phyloP scores from a whole-genome alignment of 2,797 vertebrate genomes.

The Tinamus major region DNA sequence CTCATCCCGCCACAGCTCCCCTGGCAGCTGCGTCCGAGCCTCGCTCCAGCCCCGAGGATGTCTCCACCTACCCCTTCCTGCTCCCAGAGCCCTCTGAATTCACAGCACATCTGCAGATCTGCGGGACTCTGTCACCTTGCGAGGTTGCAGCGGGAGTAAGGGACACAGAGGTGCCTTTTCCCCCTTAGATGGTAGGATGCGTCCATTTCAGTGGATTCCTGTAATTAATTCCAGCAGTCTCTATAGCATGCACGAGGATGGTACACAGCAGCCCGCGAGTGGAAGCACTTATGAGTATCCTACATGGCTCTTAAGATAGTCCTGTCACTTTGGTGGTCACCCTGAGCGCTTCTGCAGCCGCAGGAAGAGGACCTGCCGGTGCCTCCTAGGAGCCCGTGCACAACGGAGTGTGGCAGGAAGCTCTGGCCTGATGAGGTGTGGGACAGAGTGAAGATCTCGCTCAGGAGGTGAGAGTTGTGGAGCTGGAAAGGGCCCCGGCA shows the following conservation, averaged over 20 bases:
- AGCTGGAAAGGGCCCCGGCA: neutral
- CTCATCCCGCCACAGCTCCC: neutral
- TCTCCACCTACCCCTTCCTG: constrained; percentile 67
- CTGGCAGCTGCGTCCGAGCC: constrained; percentile 45
- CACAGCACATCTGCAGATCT: constrained; percentile 11
- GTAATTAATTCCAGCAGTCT: neutral
- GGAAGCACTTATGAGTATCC: neutral
- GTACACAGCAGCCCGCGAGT: neutral
- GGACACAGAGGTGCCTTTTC: neutral
- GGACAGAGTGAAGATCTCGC: neutral
- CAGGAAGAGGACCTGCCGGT: neutral
- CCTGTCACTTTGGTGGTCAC: rapidly evolving
- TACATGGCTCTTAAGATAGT: neutral
- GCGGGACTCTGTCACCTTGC: constrained; percentile 1
- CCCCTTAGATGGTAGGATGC: neutral
- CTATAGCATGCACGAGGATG: rapidly evolving
- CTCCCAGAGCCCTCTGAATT: neutral
- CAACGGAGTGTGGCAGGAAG: neutral
- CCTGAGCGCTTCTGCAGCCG: neutral
- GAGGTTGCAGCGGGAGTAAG: neutral
- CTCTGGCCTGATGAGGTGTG: neutral
- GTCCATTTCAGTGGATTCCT: neutral
- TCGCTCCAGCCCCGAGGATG: constrained; percentile 40
- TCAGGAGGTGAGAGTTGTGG: neutral
- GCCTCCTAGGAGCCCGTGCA: neutral